phyloP scores from a whole-genome alignment of 1,140 invertebrate genomes.

The Ips nitidus region DNA sequence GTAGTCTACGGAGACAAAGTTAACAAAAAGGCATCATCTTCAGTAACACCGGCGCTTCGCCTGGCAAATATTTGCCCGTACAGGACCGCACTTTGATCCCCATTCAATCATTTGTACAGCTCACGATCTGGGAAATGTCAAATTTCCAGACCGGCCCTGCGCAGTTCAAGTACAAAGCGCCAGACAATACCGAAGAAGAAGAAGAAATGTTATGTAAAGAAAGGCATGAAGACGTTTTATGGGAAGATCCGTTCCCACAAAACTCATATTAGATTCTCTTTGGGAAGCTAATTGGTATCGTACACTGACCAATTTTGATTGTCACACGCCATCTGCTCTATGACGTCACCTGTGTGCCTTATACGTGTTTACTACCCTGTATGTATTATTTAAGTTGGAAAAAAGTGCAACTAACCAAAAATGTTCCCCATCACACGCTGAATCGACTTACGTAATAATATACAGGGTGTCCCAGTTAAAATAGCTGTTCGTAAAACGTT shows the following conservation, averaged over 20 bases:
- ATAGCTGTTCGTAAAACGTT: no score
- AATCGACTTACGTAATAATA: no score
- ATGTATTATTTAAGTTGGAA: no score
- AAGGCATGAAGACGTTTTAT: conserved; percentile 24
- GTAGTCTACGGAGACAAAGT: conserved; percentile 33
- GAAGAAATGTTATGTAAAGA: conserved; percentile 29
- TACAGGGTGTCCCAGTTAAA: no score
- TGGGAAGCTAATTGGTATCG: conserved; percentile 16
- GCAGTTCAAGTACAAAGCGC: conserved; percentile 9
- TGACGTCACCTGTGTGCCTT: background rate
- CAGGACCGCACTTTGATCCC: conserved; percentile 7
- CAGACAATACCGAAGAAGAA: conserved; percentile 14
- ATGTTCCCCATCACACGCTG: no score
- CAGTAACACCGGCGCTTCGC: conserved; percentile 30
- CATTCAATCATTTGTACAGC: background rate
- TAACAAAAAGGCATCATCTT: conserved; percentile 33
- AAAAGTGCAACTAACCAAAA: no score
- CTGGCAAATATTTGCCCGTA: conserved; percentile 16
- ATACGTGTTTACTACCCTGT: no score
- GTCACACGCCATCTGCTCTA: background rate
- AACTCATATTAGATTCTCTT: background rate
- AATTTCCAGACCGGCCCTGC: no score
- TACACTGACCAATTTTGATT: conserved; percentile 15
- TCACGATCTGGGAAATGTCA: no score
- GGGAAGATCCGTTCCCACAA: conserved; percentile 23